Percentiles rank a stretch among this genome's conserved stretches.
phyloP scores from a whole-genome alignment of 2,113 vertebrate genomes.

The Microcebus tavaratra region DNA sequence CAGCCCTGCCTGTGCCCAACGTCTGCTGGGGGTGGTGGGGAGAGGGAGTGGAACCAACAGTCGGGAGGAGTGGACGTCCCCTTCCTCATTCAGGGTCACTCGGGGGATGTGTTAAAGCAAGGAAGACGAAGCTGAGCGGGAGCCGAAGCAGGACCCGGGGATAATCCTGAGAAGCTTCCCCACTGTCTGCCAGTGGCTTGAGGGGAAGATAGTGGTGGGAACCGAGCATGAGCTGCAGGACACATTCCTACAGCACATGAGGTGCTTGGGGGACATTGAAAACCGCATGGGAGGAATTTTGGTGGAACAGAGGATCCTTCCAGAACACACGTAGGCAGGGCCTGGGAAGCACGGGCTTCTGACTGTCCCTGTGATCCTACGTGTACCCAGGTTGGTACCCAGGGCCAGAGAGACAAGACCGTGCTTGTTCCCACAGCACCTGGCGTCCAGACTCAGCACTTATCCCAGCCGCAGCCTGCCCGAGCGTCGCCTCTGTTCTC shows the following conservation, averaged over 20 bases:
- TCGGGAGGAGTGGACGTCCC: background rate
- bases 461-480: background rate
- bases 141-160: background rate
- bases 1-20: background rate
- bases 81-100: background rate
- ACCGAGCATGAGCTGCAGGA: background rate
- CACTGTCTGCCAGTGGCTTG: fast-evolving
- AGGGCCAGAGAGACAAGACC: background rate
- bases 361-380: background rate
- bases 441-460: background rate
- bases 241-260: background rate
- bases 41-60: background rate
- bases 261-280: background rate
- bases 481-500: background rate
- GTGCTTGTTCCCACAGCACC: background rate
- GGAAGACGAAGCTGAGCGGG: background rate
- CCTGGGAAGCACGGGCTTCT: background rate
- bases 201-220: background rate
- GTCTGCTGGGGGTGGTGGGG: background rate
- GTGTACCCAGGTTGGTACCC: background rate
- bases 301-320: background rate
- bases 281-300: background rate
- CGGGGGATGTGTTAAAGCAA: background rate
- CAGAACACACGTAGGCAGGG: background rate
- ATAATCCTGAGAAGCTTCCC: background rate